A percentile compares a stretch with the other conserved stretches of the same genome.
Evolutionary conservation across 2,888 invertebrate genomes (phyloP).

Genomic region (Apodemia hepburni): DNA sequence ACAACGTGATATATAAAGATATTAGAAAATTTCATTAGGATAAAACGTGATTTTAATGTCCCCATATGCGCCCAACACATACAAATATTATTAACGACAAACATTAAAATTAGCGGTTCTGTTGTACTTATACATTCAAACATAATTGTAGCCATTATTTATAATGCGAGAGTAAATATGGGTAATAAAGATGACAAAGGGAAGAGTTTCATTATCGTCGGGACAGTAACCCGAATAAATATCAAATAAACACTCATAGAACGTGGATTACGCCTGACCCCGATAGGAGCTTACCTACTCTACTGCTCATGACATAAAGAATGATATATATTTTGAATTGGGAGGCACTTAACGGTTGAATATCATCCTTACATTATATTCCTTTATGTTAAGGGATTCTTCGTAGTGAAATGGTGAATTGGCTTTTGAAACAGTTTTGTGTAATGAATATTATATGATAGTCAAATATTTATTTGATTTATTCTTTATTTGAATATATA

Average conservation of each 20-base stretch:
- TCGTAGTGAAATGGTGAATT: neutral
- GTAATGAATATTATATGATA: too few relatives aligned
- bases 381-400: neutral
- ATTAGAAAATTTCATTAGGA: too few relatives aligned
- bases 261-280: conserved; percentile 5
- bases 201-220: conserved; percentile 10
- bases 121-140: neutral
- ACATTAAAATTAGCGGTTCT: conserved; percentile 6
- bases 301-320: conserved; percentile 6
- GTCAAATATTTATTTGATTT: too few relatives aligned
- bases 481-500: too few relatives aligned
- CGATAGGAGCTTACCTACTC: conserved; percentile 8
- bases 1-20: too few relatives aligned
- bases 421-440: neutral
- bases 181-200: conserved; percentile 9
- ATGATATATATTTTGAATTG: conserved; percentile 13
- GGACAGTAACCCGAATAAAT: conserved; percentile 12
- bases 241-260: conserved; percentile 11
- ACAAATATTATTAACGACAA: neutral
- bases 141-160: conserved; percentile 5
- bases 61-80: neutral
- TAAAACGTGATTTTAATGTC: too few relatives aligned
- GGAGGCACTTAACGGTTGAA: conserved; percentile 5
- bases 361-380: neutral
- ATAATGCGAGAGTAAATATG: conserved; percentile 10